Conservation (phyloP, 2,888 invertebrate species). For the Acanthosepion lycidas region DNA sequence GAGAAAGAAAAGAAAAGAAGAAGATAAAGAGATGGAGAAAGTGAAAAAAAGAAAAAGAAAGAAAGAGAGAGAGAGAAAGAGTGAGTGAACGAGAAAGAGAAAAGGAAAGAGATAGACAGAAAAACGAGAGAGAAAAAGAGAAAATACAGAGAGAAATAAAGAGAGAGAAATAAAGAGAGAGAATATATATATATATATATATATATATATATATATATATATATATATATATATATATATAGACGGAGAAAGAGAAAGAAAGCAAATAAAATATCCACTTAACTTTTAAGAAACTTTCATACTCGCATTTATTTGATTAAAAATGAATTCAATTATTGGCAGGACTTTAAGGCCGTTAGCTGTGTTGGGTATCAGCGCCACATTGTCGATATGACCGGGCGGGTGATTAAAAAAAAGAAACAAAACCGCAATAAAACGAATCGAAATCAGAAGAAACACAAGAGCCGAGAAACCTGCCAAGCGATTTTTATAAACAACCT, state of each 20-base stretch:
- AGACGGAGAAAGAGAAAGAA: neutral
- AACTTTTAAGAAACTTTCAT: neutral
- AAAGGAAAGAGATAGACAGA: too few species aligned
- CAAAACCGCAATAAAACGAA: neutral
- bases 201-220: neutral
- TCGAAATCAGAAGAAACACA: neutral
- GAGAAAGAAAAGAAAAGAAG: too few species aligned
- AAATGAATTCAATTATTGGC: neutral
- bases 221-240: neutral
- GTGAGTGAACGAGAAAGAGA: too few species aligned
- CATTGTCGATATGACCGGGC: neutral
- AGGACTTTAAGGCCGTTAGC: neutral
- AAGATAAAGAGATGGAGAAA: too few species aligned
- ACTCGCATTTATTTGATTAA: neutral
- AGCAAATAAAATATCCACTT: neutral
- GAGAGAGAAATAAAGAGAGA: too few species aligned
- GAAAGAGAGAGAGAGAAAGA: too few species aligned
- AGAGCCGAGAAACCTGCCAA: neutral
- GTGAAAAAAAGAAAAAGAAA: too few species aligned
- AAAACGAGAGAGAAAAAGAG: too few species aligned
- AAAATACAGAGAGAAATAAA: too few species aligned
- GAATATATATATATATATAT: neutral
- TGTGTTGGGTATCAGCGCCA: neutral
- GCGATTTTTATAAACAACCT: conserved; percentile 24
- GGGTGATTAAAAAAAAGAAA: neutral